Evolutionary conservation across 2,113 vertebrate species (phyloP), one percentile per base, ranked within the genome.

Genomic region (Glaucidium brasilianum): DNA sequence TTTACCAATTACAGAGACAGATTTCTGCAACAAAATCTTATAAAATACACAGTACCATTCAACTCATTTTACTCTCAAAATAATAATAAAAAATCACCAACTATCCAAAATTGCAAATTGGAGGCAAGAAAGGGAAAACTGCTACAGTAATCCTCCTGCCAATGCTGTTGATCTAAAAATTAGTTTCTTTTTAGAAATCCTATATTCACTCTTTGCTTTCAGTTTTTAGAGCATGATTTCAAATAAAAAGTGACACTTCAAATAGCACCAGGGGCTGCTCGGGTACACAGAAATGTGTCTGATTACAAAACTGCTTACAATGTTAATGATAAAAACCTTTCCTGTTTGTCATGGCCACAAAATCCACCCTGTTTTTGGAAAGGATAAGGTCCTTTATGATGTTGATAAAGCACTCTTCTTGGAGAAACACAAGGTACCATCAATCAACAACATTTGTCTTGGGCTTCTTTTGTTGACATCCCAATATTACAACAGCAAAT

Each of bases 401-500:
- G 91, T 92, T 97, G 97, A 98, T 96, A 97, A 97, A 97, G 95
- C 82, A 89, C 67, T 97, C 45, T 90, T 97, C 95, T 93, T 94
- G 80, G 71, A 97, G 97, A 97, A 94, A 94, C 90, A 83, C 9
- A 88, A 91, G 91, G 85, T 69, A 89, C 97, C 95, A 98, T 97
- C 97, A 92, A 97, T 97, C 97, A 97, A 82, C 71, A 88, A 35
- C 96, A 96, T 96, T 97, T 97, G 92, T 97, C 92, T 96, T 92
- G 67, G 78, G 94, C 81, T 97, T 95, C 87, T 97, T 96, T 95
- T 79, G 90, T 97, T 95, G 96, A 97, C 95, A 94, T 96, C 94
- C 96, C 96, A 97, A 96, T 97, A 97, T 97, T 98, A 96, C 94
- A 94, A 95, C 96, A 97, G 97, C 97, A 97, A 97, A 98, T 98